These are phyloP conservation scores for Pampus argenteus DNA, from an alignment of 2,797 vertebrate species.

Conservation along the genomic window DNA sequence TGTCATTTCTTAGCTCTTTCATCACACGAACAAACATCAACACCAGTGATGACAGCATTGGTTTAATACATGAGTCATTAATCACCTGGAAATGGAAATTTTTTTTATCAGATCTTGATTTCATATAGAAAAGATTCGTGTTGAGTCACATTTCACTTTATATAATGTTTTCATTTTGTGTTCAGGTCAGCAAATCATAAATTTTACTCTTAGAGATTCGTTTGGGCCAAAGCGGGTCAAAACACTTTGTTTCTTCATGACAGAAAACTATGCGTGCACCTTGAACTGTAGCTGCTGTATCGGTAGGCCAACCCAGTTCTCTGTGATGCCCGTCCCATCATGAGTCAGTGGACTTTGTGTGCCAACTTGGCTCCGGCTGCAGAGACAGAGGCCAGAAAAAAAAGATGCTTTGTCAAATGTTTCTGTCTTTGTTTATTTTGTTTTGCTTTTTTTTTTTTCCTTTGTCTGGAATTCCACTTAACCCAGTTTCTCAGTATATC, in stretches of 20 bases:
- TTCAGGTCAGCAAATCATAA: background rate
- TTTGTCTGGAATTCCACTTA: conserved; percentile 14
- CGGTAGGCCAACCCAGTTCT: conserved; percentile 16
- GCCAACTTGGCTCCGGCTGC: background rate
- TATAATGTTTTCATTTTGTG: background rate
- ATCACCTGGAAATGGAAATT: background rate
- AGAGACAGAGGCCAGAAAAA: conserved; percentile 16
- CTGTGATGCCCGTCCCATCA: background rate
- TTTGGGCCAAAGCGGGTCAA: background rate
- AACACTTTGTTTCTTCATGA: background rate
- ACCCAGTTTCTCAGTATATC: conserved; percentile 38
- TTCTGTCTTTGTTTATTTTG: conserved; percentile 47
- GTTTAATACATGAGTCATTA: background rate
- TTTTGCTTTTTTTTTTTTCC: background rate
- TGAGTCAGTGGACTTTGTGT: background rate
- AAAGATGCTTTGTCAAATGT: conserved; percentile 37
- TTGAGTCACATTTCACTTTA: background rate
- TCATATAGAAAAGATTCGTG: no score
- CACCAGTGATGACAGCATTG: background rate
- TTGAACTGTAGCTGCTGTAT: background rate
- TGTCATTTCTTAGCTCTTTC: background rate
- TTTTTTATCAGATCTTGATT: background rate
- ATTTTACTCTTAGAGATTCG: background rate
- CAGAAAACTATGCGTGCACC: background rate
- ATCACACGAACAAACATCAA: no score